Conservation (phyloP, 2,113 vertebrate species). For the Solenodon paradoxus region DNA sequence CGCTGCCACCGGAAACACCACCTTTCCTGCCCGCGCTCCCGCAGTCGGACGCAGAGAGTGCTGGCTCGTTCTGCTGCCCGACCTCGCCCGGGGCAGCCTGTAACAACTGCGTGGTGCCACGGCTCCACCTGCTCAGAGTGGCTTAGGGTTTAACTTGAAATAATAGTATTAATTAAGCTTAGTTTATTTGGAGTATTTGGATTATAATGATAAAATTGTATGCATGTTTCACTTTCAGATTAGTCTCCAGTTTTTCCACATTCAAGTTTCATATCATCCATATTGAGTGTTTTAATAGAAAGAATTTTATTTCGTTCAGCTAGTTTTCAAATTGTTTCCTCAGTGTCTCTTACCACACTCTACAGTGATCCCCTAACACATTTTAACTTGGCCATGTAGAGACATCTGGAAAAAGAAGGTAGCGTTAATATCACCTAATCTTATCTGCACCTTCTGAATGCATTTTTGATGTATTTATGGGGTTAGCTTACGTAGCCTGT, state of each 20-base stretch:
- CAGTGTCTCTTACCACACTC: not conserved
- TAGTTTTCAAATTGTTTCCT: slow-evolving; percentile 24
- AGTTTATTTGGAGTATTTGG: not conserved
- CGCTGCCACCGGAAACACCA: too few species aligned
- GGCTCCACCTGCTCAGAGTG: too few species aligned
- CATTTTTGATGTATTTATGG: slow-evolving; percentile 16
- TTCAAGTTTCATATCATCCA: not conserved
- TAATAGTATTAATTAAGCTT: slow-evolving; percentile 10
- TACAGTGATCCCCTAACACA: not conserved
- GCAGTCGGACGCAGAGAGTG: slow-evolving; percentile 42
- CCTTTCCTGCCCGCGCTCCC: slow-evolving; percentile 28
- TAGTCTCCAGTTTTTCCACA: not conserved
- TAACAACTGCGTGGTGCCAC: too few species aligned
- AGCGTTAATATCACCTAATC: not conserved
- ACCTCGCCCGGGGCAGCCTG: too few species aligned
- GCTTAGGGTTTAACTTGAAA: slow-evolving; percentile 41
- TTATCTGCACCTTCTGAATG: not conserved
- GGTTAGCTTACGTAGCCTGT: not conserved
- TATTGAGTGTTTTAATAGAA: slow-evolving; percentile 26
- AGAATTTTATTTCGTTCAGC: not conserved
- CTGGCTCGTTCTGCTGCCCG: too few species aligned
- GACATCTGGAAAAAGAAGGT: not conserved
- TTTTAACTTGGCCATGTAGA: slow-evolving; percentile 4
- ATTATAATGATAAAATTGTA: slow-evolving; percentile 3
- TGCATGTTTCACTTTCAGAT: not conserved